phyloP scores from a whole-genome alignment of 2,888 invertebrate genomes.

The Ochropleura plecta region DNA sequence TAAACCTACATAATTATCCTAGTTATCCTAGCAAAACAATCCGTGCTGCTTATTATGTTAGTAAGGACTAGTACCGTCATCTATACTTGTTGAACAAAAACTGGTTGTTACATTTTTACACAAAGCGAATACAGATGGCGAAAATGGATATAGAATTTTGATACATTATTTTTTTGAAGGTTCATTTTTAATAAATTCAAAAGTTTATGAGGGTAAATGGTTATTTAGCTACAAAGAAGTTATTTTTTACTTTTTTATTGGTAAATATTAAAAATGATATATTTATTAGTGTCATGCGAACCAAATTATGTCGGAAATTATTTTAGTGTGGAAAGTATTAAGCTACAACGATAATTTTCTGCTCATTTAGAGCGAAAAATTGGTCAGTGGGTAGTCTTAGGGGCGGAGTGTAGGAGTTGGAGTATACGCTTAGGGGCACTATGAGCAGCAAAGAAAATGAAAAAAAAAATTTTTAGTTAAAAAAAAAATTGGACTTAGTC shows the following conservation, averaged over 20 bases:
- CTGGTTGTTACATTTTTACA: neutral
- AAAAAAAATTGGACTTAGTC: no score
- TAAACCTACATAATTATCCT: neutral
- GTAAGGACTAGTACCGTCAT: neutral
- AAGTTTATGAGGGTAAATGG: no score
- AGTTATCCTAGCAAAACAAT: neutral
- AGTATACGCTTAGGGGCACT: no score
- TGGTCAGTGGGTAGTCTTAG: no score
- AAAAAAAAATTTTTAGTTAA: no score
- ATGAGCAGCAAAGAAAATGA: no score
- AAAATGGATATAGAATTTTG: no score
- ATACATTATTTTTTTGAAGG: neutral
- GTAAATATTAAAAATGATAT: neutral
- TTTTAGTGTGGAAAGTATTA: neutral
- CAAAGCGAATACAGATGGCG: neutral
- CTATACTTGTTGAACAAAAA: conserved; percentile 14
- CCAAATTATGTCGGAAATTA: neutral
- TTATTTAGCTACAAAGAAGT: neutral
- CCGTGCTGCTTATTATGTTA: neutral
- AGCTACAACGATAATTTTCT: conserved; percentile 5
- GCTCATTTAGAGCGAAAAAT: neutral
- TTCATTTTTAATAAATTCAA: neutral
- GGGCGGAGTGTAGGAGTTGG: no score
- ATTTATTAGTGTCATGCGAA: neutral
- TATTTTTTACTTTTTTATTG: neutral